Percentiles rank a stretch among this genome's conserved stretches.
These are phyloP conservation scores for Poecilia wingei DNA, from an alignment of 2,797 vertebrate genomes.

Conservation along the genomic window DNA sequence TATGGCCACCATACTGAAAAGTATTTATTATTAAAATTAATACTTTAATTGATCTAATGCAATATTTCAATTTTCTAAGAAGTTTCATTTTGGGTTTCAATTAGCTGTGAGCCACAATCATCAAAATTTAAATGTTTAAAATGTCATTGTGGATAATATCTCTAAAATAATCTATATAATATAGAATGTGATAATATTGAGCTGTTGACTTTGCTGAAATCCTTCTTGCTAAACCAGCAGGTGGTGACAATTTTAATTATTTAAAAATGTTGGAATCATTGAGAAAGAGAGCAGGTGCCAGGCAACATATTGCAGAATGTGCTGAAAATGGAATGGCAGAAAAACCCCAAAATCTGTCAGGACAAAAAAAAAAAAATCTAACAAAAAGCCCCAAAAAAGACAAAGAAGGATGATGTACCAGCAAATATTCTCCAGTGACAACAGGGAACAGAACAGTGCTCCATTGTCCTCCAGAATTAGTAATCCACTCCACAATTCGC, in stretches of 20 bases:
- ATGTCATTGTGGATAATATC: neutral
- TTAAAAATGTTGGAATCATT: neutral
- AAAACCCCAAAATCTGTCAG: slow-evolving; percentile 1
- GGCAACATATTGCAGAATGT: neutral
- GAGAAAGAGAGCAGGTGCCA: slow-evolving; percentile 2
- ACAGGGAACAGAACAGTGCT: slow-evolving; percentile 14
- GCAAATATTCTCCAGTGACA: slow-evolving; percentile 23
- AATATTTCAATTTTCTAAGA: neutral
- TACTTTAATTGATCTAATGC: neutral
- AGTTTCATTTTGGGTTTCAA: neutral
- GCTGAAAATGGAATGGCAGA: neutral
- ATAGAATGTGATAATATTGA: neutral
- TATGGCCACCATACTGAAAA: neutral
- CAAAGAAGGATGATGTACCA: slow-evolving; percentile 16
- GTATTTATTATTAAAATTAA: neutral
- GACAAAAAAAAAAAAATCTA: neutral
- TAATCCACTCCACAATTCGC: slow-evolving; percentile 26
- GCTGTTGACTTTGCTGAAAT: neutral
- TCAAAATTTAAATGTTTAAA: neutral
- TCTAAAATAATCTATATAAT: neutral
- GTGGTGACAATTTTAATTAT: neutral
- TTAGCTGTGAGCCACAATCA: neutral
- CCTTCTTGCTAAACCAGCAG: neutral
- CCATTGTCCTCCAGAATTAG: slow-evolving; percentile 47
- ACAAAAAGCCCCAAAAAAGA: slow-evolving; percentile 6